Evolutionary conservation across 2,113 vertebrate species (phyloP).

Genomic region (Orycteropus afer): DNA sequence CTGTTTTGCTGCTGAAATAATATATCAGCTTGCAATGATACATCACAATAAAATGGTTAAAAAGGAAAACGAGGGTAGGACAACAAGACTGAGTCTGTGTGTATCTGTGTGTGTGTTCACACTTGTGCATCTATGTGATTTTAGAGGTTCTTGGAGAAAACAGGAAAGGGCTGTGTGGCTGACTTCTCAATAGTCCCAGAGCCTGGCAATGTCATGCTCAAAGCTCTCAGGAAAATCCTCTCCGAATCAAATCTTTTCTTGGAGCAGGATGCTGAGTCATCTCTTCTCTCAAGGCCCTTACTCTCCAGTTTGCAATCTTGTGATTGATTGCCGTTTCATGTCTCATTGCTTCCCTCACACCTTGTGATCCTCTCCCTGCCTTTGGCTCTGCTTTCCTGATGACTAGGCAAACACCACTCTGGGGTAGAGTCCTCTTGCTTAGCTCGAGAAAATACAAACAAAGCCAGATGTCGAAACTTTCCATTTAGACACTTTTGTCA

Average conservation of each 20-base stretch:
- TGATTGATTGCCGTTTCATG: neutral
- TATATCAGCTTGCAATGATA: neutral
- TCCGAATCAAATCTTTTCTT: too few relatives aligned
- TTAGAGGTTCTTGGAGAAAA: neutral
- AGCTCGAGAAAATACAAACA: slow-evolving; percentile 21
- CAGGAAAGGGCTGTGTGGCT: neutral
- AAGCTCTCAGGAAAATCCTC: neutral
- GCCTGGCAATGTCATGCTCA: neutral
- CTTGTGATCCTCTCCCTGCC: neutral
- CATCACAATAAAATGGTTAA: neutral
- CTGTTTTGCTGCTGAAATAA: neutral
- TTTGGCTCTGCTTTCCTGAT: neutral
- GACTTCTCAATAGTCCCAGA: neutral
- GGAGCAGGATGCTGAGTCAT: rapidly evolving
- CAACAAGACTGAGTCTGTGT: neutral
- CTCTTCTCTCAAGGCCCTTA: rapidly evolving
- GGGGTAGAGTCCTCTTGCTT: neutral
- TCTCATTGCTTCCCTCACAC: neutral
- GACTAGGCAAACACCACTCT: neutral
- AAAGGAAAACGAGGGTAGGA: neutral
- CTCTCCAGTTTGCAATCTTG: too few relatives aligned
- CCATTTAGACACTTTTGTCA: neutral
- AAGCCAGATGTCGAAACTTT: slow-evolving; percentile 52
- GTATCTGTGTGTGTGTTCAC: neutral
- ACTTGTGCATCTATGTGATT: neutral